Evolutionary conservation across 2,113 vertebrate species (phyloP).

Genomic region (Coracopsis vasa): DNA sequence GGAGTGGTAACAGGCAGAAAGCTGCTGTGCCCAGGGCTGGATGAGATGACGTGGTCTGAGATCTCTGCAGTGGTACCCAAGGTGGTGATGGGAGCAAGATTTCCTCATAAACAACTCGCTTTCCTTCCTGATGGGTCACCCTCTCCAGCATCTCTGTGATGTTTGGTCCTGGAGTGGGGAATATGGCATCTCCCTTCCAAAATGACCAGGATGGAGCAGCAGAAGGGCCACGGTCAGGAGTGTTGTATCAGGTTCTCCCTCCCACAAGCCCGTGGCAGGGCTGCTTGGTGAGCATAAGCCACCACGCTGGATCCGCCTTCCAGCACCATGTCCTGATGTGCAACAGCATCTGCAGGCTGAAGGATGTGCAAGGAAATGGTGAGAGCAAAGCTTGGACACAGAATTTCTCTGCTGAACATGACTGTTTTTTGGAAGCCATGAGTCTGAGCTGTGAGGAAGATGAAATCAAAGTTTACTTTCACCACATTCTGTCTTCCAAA

Average conservation of each 20-base stretch:
- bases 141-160: background rate
- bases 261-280: background rate
- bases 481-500: background rate
- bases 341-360: background rate
- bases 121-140: background rate
- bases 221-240: background rate
- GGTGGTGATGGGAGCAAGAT: background rate
- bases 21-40: background rate
- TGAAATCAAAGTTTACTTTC: background rate
- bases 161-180: background rate
- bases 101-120: rapidly evolving
- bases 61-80: background rate
- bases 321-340: background rate
- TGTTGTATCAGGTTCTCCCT: background rate
- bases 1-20: background rate
- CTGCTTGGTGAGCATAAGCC: background rate
- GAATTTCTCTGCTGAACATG: background rate
- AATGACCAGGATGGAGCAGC: background rate
- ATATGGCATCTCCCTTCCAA: background rate
- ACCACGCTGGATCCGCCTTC: background rate
- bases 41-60: background rate
- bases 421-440: background rate
- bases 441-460: background rate
- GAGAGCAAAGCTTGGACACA: background rate
- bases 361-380: background rate